These are phyloP conservation scores for Aulostomus chinensis DNA, from an alignment of 2,797 vertebrate species.

Conservation along the genomic window DNA sequence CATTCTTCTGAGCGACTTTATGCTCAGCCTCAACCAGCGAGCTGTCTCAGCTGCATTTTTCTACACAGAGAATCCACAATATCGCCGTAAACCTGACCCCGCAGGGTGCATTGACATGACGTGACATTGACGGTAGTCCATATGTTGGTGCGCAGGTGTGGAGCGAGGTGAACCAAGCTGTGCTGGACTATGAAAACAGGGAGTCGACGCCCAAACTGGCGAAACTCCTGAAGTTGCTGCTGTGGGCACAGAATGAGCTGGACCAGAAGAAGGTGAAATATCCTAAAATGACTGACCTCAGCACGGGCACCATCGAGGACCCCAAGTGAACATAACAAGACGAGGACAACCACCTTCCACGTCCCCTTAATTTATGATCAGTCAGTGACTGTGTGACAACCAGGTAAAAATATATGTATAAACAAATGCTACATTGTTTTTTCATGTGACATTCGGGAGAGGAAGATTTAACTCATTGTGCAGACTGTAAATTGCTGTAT, in stretches of 20 bases:
- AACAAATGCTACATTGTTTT: slow-evolving; percentile 58
- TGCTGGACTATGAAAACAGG: slow-evolving; percentile 96
- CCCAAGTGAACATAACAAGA: slow-evolving; percentile 93
- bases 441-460: slow-evolving; percentile 60
- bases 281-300: slow-evolving; percentile 99
- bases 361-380: slow-evolving; percentile 78
- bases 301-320: slow-evolving; percentile 97
- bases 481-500: slow-evolving; percentile 73
- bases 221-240: slow-evolving; percentile 95
- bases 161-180: slow-evolving; percentile 98
- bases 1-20: too few relatives aligned
- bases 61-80: too few relatives aligned
- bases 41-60: too few relatives aligned
- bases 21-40: too few relatives aligned
- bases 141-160: too few relatives aligned
- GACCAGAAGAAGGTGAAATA: slow-evolving; percentile 99
- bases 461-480: slow-evolving; percentile 60
- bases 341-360: slow-evolving; percentile 49
- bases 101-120: too few relatives aligned
- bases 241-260: slow-evolving; percentile 99
- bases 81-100: too few relatives aligned
- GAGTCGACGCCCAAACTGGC: slow-evolving; percentile 98
- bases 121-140: too few relatives aligned
- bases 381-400: slow-evolving; percentile 80
- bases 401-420: slow-evolving; percentile 72